Base-by-base conservation (phyloP, 1,140 invertebrate species). In the Caerostris extrusa region DNA sequence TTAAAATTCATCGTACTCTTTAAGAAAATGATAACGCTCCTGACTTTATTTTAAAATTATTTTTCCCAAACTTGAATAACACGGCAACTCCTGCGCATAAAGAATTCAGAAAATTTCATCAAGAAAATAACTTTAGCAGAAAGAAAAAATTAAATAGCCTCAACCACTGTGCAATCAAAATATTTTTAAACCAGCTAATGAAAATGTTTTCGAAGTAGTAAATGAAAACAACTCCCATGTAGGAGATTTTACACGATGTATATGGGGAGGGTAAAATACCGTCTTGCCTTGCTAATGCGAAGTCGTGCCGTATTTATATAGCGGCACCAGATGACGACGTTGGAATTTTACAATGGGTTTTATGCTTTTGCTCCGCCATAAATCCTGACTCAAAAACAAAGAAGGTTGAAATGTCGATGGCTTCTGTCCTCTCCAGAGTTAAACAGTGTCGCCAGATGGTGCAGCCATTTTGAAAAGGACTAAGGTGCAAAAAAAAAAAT, bases 281-380 rank as follows among this genome's bases (percentile, higher is more conserved):
- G 6, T 85, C 82, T 85, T 85, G 57, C 82, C 82, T 85, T 57
- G 82, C 53, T 85, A 85, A 85, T 85, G 82, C 82, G 17, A 7
- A n/a, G 17, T 57, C 53, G 17, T 58, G 50, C 56, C n/a, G 82
- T 85, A 57, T 89, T 77, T 89, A 89, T 89, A 71, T 89, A 10
- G 61, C 14, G 14, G 8, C n/a, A 12, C 87, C 87, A 67, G 50
- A 89, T 71, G 87, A 89, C 87, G 64, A 34, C 34, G 50, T 34
- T 12, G 53, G 17, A 69, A 77, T 67, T 89, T 89, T 89, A 89
- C 87, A 89, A 71, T 89, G 64, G 50, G 53, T 89, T 89, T 89
- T 89, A 89, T 89, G 87, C 87, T 55, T 69, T 89, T 58, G 55
- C 61, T 50, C 53, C 12, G 8, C 61, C 87, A 89, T 77, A 77